Base-by-base conservation (phyloP, 2,797 vertebrate genomes). In the Coluber constrictor region DNA sequence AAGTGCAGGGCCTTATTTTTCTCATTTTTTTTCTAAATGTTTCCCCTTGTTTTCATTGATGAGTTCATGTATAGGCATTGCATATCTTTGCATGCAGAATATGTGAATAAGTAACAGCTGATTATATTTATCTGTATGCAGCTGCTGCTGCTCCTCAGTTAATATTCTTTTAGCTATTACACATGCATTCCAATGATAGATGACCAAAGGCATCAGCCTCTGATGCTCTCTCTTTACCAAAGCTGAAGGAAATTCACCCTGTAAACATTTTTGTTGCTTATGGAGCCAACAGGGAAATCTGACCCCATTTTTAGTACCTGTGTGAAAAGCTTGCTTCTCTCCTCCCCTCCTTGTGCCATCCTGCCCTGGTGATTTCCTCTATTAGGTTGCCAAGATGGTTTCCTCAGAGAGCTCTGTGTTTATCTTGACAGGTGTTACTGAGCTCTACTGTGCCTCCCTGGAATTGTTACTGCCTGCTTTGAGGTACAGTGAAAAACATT, bases 381-480 rank as follows among this genome's bases (percentile, higher is more conserved):
- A 94, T 96, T 97, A 92, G 9, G 10, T 95, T 97, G 95, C 96
- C 95, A 97, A 96, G 96, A 96, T 95, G 95, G 97, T 96, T 97
- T 97, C 97, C 96, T 97, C 16, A 90, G 97, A 97, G 97, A 97
- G 94, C 90, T 91, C 86, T 95, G 96, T 97, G 97, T 97, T 98
- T 98, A 96, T 97, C 97, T 96, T 98, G 98, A 98, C 97, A 98
- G 98, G 97, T 98, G 97, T 97, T 97, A 95, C 94, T 0, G 90
- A 97, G 96, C 97, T 96, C 97, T 95, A 95, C n/a, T 9, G 93
- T 89, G 87, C 95, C 97, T 97, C 97, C 90, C 83, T 91, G 97
- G 98, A 97, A 97, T 97, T 97, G 96, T 97, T 97, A 92, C 95
- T 95, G 94, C 93, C 96, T 97, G 94, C 92, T 92, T 89, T 95